These are phyloP conservation scores for Campylomormyrus numenius DNA, from an alignment of 2,113 vertebrate species.

Conservation along the genomic window DNA sequence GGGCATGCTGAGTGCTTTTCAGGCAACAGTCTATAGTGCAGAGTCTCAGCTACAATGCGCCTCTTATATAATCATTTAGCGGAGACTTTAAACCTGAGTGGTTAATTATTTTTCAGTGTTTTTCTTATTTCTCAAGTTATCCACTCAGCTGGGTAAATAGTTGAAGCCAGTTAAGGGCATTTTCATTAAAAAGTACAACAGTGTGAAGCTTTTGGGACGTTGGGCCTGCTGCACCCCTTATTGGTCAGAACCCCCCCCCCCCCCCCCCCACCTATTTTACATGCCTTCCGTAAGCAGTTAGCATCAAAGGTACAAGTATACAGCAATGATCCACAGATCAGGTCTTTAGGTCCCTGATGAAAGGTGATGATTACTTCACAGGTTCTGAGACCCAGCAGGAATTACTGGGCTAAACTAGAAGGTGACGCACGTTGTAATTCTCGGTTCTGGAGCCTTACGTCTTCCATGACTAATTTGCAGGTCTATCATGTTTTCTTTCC, in stretches of 20 bases:
- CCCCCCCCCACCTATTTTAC: background rate
- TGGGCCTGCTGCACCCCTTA: background rate
- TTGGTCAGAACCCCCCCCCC: too few relatives aligned
- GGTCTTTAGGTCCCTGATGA: background rate
- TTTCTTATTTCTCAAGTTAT: background rate
- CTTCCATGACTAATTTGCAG: background rate
- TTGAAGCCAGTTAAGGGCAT: background rate
- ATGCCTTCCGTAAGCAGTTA: background rate
- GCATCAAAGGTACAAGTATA: background rate
- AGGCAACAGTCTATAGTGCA: background rate
- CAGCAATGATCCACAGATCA: background rate
- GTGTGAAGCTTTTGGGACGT: background rate
- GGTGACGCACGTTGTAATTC: background rate
- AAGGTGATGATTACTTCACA: background rate
- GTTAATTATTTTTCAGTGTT: conserved; percentile 3
- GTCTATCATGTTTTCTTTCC: background rate
- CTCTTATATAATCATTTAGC: background rate
- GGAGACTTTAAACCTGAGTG: background rate
- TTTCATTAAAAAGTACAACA: background rate
- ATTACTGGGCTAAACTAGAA: background rate
- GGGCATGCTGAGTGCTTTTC: background rate
- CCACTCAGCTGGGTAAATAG: background rate
- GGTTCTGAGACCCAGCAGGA: background rate
- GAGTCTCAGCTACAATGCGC: background rate
- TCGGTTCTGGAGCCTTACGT: background rate